phyloP scores from a whole-genome alignment of 2,888 invertebrate genomes.

The Xanthia icteritia region DNA sequence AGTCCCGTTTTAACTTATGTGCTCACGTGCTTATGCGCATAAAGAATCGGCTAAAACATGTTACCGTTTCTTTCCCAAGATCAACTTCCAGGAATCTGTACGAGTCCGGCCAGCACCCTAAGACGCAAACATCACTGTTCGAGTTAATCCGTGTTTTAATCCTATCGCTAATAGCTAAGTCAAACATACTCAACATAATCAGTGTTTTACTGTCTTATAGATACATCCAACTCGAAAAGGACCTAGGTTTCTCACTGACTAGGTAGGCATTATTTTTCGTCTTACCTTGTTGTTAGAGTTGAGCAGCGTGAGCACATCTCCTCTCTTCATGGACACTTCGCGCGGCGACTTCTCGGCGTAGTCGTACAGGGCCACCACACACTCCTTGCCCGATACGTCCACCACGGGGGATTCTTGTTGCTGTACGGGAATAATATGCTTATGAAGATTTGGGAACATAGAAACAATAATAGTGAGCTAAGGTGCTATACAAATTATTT shows the following conservation, averaged over 20 bases:
- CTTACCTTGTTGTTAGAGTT: slow-evolving; percentile 98
- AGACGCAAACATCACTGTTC: too few species aligned
- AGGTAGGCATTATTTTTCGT: background rate
- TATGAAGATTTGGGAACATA: background rate
- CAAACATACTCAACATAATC: too few species aligned
- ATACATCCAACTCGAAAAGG: background rate
- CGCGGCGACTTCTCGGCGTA: slow-evolving; percentile 99
- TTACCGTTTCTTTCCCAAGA: too few species aligned
- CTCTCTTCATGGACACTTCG: slow-evolving; percentile 99
- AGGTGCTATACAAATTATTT: background rate
- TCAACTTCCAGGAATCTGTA: too few species aligned
- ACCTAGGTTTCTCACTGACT: background rate
- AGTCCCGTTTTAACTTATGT: too few species aligned
- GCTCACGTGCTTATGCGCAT: too few species aligned
- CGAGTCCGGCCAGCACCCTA: too few species aligned
- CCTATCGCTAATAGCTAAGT: too few species aligned
- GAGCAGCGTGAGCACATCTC: slow-evolving; percentile 98
- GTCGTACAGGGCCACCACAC: slow-evolving; percentile 99
- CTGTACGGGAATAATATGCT: slow-evolving; percentile 63
- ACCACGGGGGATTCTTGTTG: slow-evolving; percentile 99
- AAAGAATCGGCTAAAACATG: too few species aligned
- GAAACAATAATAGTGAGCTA: background rate
- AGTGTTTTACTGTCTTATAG: too few species aligned
- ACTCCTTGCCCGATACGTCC: slow-evolving; percentile 99
- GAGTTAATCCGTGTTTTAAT: background rate